phyloP scores from a whole-genome alignment of 2,113 vertebrate genomes.

The Caracal caracal region DNA sequence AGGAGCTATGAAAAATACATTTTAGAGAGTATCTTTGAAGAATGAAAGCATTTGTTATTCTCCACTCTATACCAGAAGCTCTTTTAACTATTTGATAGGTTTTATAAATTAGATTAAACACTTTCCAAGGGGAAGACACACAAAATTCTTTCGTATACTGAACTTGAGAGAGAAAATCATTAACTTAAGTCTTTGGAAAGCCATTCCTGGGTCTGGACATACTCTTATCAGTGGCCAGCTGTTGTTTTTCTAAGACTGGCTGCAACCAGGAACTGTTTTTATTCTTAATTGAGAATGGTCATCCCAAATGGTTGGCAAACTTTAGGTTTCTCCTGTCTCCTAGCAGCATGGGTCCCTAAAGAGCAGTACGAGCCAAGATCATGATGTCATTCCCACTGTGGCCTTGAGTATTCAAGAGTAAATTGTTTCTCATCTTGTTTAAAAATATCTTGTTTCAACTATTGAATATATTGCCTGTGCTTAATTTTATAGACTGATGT shows the following conservation, averaged over 20 bases:
- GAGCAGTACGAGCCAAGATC: background rate
- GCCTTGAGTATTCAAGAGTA: background rate
- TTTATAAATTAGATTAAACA: slow-evolving; percentile 18
- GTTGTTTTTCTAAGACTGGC: background rate
- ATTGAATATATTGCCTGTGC: background rate
- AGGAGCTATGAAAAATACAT: background rate
- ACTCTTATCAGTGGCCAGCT: background rate
- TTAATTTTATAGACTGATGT: background rate
- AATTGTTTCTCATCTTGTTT: slow-evolving; percentile 17
- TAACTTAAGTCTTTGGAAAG: background rate
- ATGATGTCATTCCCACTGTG: slow-evolving; percentile 43
- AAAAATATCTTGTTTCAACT: background rate
- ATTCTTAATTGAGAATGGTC: slow-evolving; percentile 43
- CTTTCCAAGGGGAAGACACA: background rate
- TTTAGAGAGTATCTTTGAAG: background rate
- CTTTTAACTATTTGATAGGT: background rate
- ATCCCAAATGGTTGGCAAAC: slow-evolving; percentile 35
- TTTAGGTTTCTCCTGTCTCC: slow-evolving; percentile 35
- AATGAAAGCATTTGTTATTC: background rate
- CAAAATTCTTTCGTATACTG: background rate
- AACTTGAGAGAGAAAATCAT: background rate
- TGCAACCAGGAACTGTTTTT: background rate
- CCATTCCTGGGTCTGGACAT: background rate
- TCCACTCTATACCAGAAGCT: background rate
- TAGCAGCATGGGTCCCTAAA: slow-evolving; percentile 35